Percentiles rank a stretch among this genome's conserved stretches.
These are phyloP conservation scores for Sarcophaga carnaria DNA, from an alignment of 2,888 invertebrate genomes.

Conservation along the genomic window DNA sequence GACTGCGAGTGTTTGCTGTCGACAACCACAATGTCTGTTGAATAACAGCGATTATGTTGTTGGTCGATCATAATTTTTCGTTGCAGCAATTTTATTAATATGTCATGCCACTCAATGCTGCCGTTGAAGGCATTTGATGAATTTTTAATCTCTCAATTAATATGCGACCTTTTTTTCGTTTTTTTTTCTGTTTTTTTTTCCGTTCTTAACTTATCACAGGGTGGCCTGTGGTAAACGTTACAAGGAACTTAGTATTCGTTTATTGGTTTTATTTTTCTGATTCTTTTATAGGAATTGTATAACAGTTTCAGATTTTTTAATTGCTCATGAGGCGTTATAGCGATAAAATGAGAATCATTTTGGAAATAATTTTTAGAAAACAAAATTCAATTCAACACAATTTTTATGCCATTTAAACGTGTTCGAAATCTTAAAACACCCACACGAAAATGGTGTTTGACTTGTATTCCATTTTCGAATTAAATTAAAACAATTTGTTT, in stretches of 20 bases:
- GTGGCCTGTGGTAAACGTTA: not conserved
- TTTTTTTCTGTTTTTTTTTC: not conserved
- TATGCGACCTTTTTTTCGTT: conserved; percentile 10
- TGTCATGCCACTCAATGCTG: conserved; percentile 20
- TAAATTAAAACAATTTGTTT: too few species aligned
- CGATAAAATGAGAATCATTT: too few species aligned
- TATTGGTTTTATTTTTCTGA: not conserved
- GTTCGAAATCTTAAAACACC: not conserved
- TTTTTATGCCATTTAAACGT: conserved; percentile 1
- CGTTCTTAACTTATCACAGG: conserved; percentile 14
- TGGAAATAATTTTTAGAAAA: too few species aligned
- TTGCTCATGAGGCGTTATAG: not conserved
- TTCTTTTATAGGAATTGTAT: not conserved
- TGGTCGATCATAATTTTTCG: conserved; percentile 39
- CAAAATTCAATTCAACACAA: too few species aligned
- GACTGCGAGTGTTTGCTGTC: not conserved
- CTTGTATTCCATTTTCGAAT: not conserved
- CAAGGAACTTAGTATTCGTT: not conserved
- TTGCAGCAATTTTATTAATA: conserved; percentile 44
- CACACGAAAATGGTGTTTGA: too few species aligned
- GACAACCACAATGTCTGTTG: conserved; percentile 3
- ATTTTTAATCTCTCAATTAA: conserved; percentile 35
- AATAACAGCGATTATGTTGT: conserved; percentile 27
- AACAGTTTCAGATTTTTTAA: not conserved
- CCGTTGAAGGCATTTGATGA: conserved; percentile 28